phyloP scores from a whole-genome alignment of 2,113 vertebrate genomes.

The Ceuthmochares aereus region DNA sequence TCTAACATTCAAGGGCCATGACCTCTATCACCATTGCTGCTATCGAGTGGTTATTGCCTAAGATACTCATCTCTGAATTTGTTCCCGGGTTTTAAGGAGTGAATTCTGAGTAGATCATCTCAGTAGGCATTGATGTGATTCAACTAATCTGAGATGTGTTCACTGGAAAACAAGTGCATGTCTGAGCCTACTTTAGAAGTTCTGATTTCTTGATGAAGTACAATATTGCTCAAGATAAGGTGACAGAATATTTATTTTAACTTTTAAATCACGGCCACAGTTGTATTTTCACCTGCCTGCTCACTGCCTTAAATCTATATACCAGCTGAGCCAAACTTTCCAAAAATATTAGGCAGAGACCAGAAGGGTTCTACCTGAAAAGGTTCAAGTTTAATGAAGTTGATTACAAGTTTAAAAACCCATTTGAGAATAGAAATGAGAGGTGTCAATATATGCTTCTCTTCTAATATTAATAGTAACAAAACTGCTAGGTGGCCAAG shows the following conservation, averaged over 20 bases:
- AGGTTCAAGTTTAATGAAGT: not conserved
- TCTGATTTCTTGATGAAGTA: not conserved
- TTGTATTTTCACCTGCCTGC: not conserved
- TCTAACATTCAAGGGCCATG: not conserved
- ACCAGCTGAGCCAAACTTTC: slow-evolving; percentile 26
- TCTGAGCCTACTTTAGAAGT: not conserved
- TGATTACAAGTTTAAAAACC: not conserved
- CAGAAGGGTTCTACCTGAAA: not conserved
- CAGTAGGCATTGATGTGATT: not conserved
- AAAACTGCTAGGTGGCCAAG: not conserved
- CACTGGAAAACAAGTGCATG: not conserved
- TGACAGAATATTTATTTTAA: slow-evolving; percentile 40
- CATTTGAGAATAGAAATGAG: not conserved
- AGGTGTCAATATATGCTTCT: not conserved
- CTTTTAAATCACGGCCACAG: not conserved
- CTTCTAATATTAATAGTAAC: not conserved
- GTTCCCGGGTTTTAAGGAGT: not conserved
- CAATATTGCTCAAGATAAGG: not conserved
- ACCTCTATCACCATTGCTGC: not conserved
- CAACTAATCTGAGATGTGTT: not conserved
- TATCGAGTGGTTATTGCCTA: not conserved
- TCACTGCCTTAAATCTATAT: not conserved
- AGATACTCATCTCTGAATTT: not conserved
- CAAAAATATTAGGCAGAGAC: not conserved
- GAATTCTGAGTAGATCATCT: not conserved